These are phyloP conservation scores for Vandiemenella viatica DNA, from an alignment of 2,888 invertebrate species.

Conservation along the genomic window DNA sequence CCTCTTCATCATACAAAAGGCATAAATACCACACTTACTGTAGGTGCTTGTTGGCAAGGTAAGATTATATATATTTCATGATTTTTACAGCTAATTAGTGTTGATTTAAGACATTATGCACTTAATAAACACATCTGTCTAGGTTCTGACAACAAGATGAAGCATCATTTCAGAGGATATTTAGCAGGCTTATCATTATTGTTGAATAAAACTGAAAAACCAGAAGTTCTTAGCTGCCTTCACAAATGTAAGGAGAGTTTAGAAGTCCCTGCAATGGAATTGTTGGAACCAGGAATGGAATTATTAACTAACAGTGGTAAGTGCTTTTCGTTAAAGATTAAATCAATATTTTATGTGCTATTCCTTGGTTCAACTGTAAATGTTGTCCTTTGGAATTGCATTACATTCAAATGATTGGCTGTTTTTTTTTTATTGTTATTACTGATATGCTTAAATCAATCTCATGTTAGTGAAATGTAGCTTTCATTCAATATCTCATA, in stretches of 20 bases:
- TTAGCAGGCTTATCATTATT: conserved; percentile 72
- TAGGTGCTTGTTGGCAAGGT: conserved; percentile 98
- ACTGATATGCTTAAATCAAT: too few relatives aligned
- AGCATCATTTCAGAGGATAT: conserved; percentile 80
- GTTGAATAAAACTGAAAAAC: conserved; percentile 57
- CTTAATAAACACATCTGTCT: too few relatives aligned
- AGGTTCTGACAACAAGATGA: conserved; percentile 79
- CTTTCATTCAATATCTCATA: neutral
- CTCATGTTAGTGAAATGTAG: too few relatives aligned
- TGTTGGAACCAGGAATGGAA: conserved; percentile 64
- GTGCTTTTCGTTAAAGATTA: conserved; percentile 4
- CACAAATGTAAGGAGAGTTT: conserved; percentile 72
- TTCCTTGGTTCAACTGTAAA: neutral
- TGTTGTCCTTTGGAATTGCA: neutral
- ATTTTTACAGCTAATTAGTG: too few relatives aligned
- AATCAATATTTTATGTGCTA: neutral
- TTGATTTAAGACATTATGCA: too few relatives aligned
- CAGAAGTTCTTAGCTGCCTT: conserved; percentile 57
- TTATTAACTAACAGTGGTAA: conserved; percentile 47
- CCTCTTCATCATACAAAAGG: conserved; percentile 91
- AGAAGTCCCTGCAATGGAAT: conserved; percentile 57
- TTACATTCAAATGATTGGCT: neutral
- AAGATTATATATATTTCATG: conserved; percentile 17
- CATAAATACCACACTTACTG: conserved; percentile 80
- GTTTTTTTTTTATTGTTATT: too few relatives aligned